Base-by-base conservation (phyloP, 1,140 invertebrate species). In the Maconellicoccus hirsutus region DNA sequence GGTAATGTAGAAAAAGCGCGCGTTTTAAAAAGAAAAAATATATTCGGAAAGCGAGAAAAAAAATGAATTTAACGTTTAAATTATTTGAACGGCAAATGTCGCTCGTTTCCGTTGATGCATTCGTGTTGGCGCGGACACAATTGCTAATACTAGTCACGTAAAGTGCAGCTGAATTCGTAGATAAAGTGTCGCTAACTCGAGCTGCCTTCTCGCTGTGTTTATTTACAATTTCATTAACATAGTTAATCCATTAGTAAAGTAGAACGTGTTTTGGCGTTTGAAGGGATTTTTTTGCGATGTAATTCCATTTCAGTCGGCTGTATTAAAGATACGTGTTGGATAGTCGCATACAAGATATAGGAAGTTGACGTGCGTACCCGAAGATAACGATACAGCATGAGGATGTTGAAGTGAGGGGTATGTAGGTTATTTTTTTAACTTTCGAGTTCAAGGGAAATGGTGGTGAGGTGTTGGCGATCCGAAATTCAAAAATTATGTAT, bases 211-310 rank as follows among this genome's bases (percentile, higher is more conserved):
- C n/a, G 42, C 42, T 16, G 42, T 14, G 12, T 52, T 52, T 52
- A 52, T 52, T 52, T 52, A 52, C 42, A 52, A 52, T 16, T 52
- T 52, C 42, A 52, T 52, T 52, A 52, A 52, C 42, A 52, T 52
- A 52, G 42, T 52, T 52, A 52, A 52, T 52, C 42, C 42, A 52
- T 52, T 52, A 52, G 29, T 33, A 33, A 33, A 33, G 29, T 33
- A 6, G 29, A 33, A 33, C 29, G 29, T 33, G 29, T 33, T 33
- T 33, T 12, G 29, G 29, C 29, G 29, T 33, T 33, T 33, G 29
- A 33, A 33, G 4, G 29, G 29, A 33, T 33, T 33, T 33, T 33
- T 33, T 33, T 33, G 29, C 4, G 12, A 3, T 3, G 29, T 33
- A 33, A 33, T 33, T 33, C 29, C 29, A 33, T 33, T 33, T 33